A percentile compares a stretch with the other conserved stretches of the same genome.
Conservation (phyloP, 2,888 invertebrate species). For the Toxonevra muliebris region DNA sequence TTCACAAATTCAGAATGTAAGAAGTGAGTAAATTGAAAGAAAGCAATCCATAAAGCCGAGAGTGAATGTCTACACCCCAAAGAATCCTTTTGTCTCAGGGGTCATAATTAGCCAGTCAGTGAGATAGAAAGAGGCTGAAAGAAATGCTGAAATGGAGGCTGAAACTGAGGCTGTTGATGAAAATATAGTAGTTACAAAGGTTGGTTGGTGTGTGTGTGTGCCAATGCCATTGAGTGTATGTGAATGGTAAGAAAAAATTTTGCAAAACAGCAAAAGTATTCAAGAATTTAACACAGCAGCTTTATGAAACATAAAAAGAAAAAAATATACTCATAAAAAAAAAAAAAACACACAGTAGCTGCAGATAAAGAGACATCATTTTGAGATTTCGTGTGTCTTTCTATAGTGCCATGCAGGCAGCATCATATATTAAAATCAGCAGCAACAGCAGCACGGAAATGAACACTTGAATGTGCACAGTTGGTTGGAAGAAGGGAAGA, state of each 20-base stretch:
- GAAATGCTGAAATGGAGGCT: background rate
- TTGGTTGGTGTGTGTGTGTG: background rate
- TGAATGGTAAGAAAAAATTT: constrained; percentile 5
- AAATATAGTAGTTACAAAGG: constrained; percentile 9
- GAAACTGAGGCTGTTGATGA: constrained; percentile 9
- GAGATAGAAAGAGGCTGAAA: background rate
- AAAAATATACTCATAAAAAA: background rate
- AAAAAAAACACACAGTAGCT: background rate
- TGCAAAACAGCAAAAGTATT: constrained; percentile 10
- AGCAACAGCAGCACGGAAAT: too few relatives aligned
- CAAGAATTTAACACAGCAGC: too few relatives aligned
- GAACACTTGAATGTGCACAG: too few relatives aligned
- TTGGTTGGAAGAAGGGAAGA: too few relatives aligned
- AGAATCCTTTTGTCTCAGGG: background rate
- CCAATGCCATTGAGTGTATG: background rate
- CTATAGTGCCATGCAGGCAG: too few relatives aligned
- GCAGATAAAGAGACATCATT: constrained; percentile 5
- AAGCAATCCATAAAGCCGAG: background rate
- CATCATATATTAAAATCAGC: too few relatives aligned
- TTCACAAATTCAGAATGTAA: too few relatives aligned
- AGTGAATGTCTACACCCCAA: too few relatives aligned
- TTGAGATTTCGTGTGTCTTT: background rate
- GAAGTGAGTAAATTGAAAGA: too few relatives aligned
- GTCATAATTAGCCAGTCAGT: background rate
- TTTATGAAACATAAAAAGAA: background rate